Evolutionary conservation across 2,888 invertebrate species (phyloP).

Genomic region (Lysandra bellargus): DNA sequence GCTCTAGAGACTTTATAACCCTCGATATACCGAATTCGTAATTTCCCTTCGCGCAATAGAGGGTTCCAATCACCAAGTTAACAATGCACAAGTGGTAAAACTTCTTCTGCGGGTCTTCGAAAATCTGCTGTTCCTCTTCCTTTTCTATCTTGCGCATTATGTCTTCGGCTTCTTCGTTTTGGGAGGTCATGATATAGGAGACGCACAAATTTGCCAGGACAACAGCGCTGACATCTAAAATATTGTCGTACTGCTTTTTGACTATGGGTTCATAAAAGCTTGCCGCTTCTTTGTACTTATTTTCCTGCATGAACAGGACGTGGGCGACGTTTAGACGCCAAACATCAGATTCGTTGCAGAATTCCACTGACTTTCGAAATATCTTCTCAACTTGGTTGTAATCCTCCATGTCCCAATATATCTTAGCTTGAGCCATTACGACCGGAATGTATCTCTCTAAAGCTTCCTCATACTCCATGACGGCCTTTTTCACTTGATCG

Average conservation of each 20-base stretch:
- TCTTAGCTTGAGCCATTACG: constrained; percentile 99
- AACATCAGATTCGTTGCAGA: constrained; percentile 97
- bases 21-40: constrained; percentile 99
- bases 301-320: constrained; percentile 99
- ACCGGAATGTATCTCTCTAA: constrained; percentile 97
- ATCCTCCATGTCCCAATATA: constrained; percentile 98
- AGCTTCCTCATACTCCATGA: constrained; percentile 94
- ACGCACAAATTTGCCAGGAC: constrained; percentile 99
- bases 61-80: constrained; percentile 98
- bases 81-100: constrained; percentile 98
- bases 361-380: constrained; percentile 97
- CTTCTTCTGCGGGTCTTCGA: constrained; percentile 96
- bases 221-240: constrained; percentile 97
- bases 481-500: constrained; percentile 92
- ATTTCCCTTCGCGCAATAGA: constrained; percentile 99
- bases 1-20: constrained; percentile 97
- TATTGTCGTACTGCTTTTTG: constrained; percentile 95
- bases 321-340: constrained; percentile 99
- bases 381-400: constrained; percentile 98
- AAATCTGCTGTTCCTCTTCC: constrained; percentile 95
- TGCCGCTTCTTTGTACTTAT: constrained; percentile 98
- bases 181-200: constrained; percentile 99
- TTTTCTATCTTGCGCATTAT: constrained; percentile 99
- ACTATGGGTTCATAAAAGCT: constrained; percentile 99
- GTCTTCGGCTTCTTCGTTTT: constrained; percentile 99